Evolutionary conservation across 2,888 invertebrate genomes (phyloP).

Genomic region (Hesperia comma): DNA sequence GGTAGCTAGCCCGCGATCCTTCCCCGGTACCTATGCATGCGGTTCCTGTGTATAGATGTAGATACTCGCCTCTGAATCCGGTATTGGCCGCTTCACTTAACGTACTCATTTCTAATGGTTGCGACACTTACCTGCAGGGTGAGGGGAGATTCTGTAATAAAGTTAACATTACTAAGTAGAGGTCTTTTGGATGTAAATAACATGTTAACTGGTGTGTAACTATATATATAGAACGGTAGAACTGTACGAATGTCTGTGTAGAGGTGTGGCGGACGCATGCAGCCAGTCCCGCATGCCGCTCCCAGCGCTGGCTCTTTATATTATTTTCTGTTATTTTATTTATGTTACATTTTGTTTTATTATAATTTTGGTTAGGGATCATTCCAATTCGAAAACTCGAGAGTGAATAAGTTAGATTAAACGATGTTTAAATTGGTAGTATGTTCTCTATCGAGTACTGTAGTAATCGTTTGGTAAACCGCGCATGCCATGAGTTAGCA

Average conservation of each 20-base stretch:
- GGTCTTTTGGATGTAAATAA: constrained; percentile 21
- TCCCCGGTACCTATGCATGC: constrained; percentile 11
- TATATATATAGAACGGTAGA: neutral
- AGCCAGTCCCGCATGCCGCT: neutral
- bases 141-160: neutral
- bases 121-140: constrained; percentile 13
- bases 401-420: neutral
- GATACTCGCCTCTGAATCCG: neutral
- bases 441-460: neutral
- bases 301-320: constrained; percentile 18
- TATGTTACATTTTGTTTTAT: constrained; percentile 4
- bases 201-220: constrained; percentile 10
- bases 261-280: neutral
- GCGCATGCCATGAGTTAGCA: constrained; percentile 32
- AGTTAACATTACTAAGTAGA: neutral
- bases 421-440: neutral
- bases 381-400: constrained; percentile 5
- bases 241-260: neutral
- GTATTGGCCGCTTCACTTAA: constrained; percentile 8
- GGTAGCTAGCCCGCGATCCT: constrained; percentile 3
- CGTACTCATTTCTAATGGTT: neutral
- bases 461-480: constrained; percentile 8
- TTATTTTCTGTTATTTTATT: constrained; percentile 22
- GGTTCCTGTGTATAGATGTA: neutral
- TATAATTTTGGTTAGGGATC: constrained; percentile 30